phyloP scores from a whole-genome alignment of 2,113 vertebrate species.

The Megalops atlanticus region DNA sequence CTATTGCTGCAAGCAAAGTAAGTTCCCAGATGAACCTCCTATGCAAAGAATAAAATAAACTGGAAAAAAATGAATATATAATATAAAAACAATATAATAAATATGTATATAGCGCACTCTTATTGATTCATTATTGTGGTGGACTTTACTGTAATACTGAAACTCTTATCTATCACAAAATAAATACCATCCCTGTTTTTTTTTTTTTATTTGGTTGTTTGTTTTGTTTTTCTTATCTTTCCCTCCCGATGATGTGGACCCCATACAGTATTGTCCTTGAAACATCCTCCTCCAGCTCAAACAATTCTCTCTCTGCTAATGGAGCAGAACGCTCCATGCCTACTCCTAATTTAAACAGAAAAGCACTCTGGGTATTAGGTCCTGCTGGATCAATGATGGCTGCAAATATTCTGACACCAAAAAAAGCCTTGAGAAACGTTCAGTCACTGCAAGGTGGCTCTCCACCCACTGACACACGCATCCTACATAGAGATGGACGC shows the following conservation, averaged over 20 bases:
- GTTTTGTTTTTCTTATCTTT: conserved; percentile 26
- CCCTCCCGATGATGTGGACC: conserved; percentile 40
- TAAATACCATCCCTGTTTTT: neutral
- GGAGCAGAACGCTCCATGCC: conserved; percentile 56
- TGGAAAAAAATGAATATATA: conserved; percentile 24
- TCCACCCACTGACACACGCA: too few relatives aligned
- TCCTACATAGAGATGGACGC: too few relatives aligned
- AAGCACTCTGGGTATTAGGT: conserved; percentile 61
- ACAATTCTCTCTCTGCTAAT: conserved; percentile 50
- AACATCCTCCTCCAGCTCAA: conserved; percentile 56
- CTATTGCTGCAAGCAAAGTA: conserved; percentile 37
- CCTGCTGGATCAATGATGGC: conserved; percentile 65
- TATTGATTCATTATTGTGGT: conserved; percentile 24
- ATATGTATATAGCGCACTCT: conserved; percentile 33
- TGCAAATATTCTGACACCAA: conserved; percentile 55
- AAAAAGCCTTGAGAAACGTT: conserved; percentile 49
- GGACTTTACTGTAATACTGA: conserved; percentile 4
- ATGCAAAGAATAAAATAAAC: conserved; percentile 50
- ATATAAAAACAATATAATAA: neutral
- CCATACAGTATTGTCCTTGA: conserved; percentile 58
- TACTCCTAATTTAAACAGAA: conserved; percentile 70
- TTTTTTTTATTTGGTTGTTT: neutral
- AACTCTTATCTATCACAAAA: neutral
- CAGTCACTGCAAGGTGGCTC: neutral
- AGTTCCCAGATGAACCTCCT: conserved; percentile 40